Percentiles rank a stretch among this genome's conserved stretches.
Conservation (phyloP, 2,797 vertebrate species). For the Setipinna tenuifilis region DNA sequence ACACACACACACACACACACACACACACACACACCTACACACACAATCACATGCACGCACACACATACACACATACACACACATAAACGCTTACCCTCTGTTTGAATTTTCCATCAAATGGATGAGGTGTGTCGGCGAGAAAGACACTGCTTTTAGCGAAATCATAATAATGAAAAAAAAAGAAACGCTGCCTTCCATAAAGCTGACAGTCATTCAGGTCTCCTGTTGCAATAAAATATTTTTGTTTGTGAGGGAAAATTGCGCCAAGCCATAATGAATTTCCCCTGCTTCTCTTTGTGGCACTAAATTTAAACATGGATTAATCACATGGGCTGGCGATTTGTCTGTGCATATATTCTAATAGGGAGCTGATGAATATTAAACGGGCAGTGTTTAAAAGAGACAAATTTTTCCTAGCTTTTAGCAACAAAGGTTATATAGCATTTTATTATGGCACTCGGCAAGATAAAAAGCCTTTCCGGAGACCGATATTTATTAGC, state of each 20-base stretch:
- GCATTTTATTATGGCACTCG: conserved; percentile 70
- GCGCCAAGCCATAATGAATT: conserved; percentile 82
- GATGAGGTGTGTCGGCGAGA: conserved; percentile 68
- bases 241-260: conserved; percentile 83
- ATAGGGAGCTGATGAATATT: conserved; percentile 83
- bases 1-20: background rate
- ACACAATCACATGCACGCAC: background rate
- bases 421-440: conserved; percentile 66
- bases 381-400: conserved; percentile 80
- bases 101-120: conserved; percentile 69
- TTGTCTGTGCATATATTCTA: conserved; percentile 80
- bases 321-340: conserved; percentile 78
- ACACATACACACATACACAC: conserved; percentile 1
- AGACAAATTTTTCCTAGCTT: conserved; percentile 72
- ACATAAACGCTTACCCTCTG: conserved; percentile 68
- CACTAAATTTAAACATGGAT: conserved; percentile 80
- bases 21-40: background rate
- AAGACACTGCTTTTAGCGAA: conserved; percentile 76
- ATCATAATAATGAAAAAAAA: conserved; percentile 48
- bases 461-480: conserved; percentile 63
- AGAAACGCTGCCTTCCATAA: conserved; percentile 75
- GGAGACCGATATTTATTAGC: conserved; percentile 65
- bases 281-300: conserved; percentile 70
- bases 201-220: conserved; percentile 82
- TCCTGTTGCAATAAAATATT: conserved; percentile 80